phyloP scores from a whole-genome alignment of 2,888 invertebrate species.

The Drosophila prostipennis region DNA sequence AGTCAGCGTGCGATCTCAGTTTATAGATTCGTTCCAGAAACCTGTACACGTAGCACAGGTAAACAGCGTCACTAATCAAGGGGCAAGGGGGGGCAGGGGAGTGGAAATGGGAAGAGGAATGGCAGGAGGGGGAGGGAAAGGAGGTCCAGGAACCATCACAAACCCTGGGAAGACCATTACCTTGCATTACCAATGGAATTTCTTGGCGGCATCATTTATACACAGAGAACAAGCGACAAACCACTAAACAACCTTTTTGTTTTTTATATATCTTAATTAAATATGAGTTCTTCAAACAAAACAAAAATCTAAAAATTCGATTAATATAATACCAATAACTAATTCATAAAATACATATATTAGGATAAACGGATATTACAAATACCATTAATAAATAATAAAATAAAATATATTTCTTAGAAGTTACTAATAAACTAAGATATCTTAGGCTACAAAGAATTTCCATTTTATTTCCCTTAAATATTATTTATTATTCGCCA shows the following conservation, averaged over 20 bases:
- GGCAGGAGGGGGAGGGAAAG: conserved; percentile 30
- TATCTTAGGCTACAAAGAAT: neutral
- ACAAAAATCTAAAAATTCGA: no score
- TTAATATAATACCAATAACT: no score
- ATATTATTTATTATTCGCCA: neutral
- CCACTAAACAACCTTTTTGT: no score
- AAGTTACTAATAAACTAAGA: no score
- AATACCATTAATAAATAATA: no score
- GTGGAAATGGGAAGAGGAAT: conserved; percentile 9
- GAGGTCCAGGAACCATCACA: conserved; percentile 29
- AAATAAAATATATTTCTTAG: no score
- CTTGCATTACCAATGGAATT: conserved; percentile 77
- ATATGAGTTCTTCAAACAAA: no score
- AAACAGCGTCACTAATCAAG: conserved; percentile 77
- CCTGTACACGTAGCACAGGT: conserved; percentile 72
- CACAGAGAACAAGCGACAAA: conserved; percentile 7
- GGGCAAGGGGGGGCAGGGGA: conserved; percentile 22
- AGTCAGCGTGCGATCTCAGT: conserved; percentile 67
- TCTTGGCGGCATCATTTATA: conserved; percentile 44
- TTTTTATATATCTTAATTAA: no score
- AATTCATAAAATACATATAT: no score
- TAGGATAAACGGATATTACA: no score
- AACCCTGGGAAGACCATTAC: conserved; percentile 48
- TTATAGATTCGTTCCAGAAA: conserved; percentile 79
- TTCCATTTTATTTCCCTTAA: neutral